A percentile compares a stretch with the other conserved stretches of the same genome.
phyloP scores from a whole-genome alignment of 2,888 invertebrate genomes.

The Trilocha varians region DNA sequence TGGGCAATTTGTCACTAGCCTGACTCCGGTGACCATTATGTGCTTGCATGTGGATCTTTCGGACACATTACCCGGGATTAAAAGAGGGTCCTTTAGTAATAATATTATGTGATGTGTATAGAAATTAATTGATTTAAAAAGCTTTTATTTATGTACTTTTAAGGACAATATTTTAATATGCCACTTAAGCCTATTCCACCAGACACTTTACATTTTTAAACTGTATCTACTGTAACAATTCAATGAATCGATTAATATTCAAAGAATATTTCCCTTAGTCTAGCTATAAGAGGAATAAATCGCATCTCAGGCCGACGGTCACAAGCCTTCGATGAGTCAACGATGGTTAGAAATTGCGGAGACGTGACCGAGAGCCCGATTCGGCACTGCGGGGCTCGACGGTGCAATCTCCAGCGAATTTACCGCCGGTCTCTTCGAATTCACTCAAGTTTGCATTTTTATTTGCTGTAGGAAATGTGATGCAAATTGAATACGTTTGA shows the following conservation, averaged over 20 bases:
- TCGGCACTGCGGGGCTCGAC: slow-evolving; percentile 25
- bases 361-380: slow-evolving; percentile 39
- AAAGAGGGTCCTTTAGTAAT: slow-evolving; percentile 9
- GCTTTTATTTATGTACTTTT: too few relatives aligned
- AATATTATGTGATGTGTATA: too few relatives aligned
- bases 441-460: slow-evolving; percentile 27
- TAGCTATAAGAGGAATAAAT: slow-evolving; percentile 19
- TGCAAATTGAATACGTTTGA: background rate
- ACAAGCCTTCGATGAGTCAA: slow-evolving; percentile 22
- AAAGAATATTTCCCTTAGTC: background rate
- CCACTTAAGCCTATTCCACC: too few relatives aligned
- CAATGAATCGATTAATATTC: background rate
- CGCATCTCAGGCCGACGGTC: slow-evolving; percentile 20
- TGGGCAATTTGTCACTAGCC: slow-evolving; percentile 35
- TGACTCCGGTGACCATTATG: slow-evolving; percentile 25
- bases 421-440: slow-evolving; percentile 5
- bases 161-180: too few relatives aligned
- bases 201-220: too few relatives aligned
- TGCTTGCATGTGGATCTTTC: slow-evolving; percentile 22
- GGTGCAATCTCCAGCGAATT: slow-evolving; percentile 36
- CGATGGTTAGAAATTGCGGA: slow-evolving; percentile 27
- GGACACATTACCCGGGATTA: slow-evolving; percentile 16
- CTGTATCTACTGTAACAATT: background rate
- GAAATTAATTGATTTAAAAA: too few relatives aligned
- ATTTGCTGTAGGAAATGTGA: slow-evolving; percentile 9